A percentile compares a stretch with the other conserved stretches of the same genome.
phyloP scores from a whole-genome alignment of 1,140 invertebrate species.

The Lordiphosa stackelbergi region DNA sequence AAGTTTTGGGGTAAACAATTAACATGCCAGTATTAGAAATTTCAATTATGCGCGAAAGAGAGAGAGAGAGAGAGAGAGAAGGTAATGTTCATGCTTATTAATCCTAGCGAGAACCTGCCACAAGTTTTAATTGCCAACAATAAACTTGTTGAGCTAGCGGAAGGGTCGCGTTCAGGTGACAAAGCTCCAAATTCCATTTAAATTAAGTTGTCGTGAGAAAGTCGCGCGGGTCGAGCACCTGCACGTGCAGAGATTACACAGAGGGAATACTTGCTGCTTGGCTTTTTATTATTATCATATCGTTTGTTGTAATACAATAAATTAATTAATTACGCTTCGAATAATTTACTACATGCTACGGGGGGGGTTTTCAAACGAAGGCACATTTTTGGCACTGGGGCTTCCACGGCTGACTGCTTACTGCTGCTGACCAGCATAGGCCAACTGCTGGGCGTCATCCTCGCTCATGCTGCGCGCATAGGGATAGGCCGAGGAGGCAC shows the following conservation, averaged over 20 bases:
- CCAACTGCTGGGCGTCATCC: conserved; percentile 79
- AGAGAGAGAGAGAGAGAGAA: neutral
- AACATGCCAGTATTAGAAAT: conserved; percentile 57
- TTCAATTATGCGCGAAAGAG: conserved; percentile 35
- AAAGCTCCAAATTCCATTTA: conserved; percentile 37
- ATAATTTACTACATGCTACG: conserved; percentile 65
- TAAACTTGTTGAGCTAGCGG: conserved; percentile 39
- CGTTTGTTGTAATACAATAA: conserved; percentile 47
- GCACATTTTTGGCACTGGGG: conserved; percentile 47
- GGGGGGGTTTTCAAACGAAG: conserved; percentile 51
- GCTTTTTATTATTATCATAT: conserved; percentile 51
- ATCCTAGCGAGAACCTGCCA: conserved; percentile 27
- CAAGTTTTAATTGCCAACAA: conserved; percentile 56
- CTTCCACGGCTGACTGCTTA: conserved; percentile 15
- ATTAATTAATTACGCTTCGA: conserved; percentile 65
- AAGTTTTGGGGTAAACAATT: conserved; percentile 66
- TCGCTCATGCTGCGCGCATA: conserved; percentile 79
- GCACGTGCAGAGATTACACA: conserved; percentile 22
- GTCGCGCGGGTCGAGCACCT: conserved; percentile 12
- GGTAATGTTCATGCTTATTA: conserved; percentile 22
- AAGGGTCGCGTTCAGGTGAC: conserved; percentile 22
- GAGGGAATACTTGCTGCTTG: conserved; percentile 29
- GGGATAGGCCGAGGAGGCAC: conserved; percentile 78
- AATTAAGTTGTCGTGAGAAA: conserved; percentile 36
- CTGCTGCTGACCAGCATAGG: conserved; percentile 47